Percentiles rank a stretch among this genome's conserved stretches.
phyloP scores from a whole-genome alignment of 2,888 invertebrate species.

The Petrophora chlorosata region DNA sequence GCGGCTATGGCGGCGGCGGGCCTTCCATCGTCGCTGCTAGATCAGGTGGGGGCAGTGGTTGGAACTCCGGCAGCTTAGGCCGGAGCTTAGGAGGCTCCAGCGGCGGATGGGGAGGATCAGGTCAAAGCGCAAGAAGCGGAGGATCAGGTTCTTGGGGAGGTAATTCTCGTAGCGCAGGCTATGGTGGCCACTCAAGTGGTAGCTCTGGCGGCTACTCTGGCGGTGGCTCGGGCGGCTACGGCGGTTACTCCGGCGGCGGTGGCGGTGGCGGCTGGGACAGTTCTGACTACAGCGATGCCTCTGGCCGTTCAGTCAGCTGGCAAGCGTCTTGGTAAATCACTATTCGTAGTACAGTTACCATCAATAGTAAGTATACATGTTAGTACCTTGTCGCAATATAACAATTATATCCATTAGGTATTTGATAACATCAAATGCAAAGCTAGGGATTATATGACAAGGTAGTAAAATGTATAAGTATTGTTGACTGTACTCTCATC shows the following conservation, averaged over 20 bases:
- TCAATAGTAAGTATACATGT: too few relatives aligned
- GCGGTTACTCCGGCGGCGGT: conserved; percentile 11
- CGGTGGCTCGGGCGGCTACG: not conserved
- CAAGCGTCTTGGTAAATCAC: conserved; percentile 21
- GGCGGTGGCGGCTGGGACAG: conserved; percentile 13
- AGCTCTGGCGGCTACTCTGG: conserved; percentile 3
- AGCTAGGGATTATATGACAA: too few relatives aligned
- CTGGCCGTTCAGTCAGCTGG: conserved; percentile 24
- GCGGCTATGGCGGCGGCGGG: conserved; percentile 9
- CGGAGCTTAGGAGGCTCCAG: conserved; percentile 19
- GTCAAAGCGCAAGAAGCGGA: conserved; percentile 17
- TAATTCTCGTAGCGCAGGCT: not conserved
- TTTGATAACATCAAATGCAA: too few relatives aligned
- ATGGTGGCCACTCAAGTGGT: conserved; percentile 4
- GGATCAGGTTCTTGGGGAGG: conserved; percentile 18
- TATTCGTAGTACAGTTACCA: too few relatives aligned
- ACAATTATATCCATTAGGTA: too few relatives aligned
- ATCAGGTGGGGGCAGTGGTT: conserved; percentile 24
- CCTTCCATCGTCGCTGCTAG: conserved; percentile 24
- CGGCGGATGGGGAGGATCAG: conserved; percentile 25
- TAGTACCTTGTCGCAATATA: too few relatives aligned
- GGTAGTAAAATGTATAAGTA: too few relatives aligned
- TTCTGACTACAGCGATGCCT: conserved; percentile 19
- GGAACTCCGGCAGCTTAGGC: conserved; percentile 25
- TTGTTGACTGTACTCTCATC: too few relatives aligned